These are phyloP conservation scores for Standfussiana lucernea DNA, from an alignment of 2,888 invertebrate species.

Conservation along the genomic window DNA sequence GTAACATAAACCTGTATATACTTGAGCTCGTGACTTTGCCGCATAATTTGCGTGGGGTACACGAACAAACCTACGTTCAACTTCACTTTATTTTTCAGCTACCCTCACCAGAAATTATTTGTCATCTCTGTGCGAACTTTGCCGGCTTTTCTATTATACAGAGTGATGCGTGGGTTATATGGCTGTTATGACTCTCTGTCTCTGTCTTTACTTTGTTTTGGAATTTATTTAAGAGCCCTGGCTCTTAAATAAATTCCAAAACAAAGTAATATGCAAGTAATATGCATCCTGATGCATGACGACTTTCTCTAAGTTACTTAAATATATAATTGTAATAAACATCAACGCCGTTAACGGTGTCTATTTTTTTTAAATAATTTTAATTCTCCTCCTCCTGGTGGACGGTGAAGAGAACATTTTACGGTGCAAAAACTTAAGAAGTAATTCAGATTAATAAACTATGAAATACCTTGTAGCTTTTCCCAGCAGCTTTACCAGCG, in stretches of 20 bases:
- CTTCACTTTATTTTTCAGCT: not conserved
- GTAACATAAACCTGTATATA: not conserved
- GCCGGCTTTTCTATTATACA: not conserved
- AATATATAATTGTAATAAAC: not conserved
- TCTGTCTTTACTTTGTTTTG: not conserved
- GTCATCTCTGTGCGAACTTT: not conserved
- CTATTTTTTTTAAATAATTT: too few species aligned
- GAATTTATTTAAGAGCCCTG: not conserved
- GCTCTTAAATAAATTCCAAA: too few species aligned
- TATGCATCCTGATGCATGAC: too few species aligned
- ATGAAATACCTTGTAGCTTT: too few species aligned
- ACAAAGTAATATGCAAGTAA: too few species aligned
- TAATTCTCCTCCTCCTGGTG: not conserved
- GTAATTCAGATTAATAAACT: not conserved
- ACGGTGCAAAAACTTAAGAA: not conserved
- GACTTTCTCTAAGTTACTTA: not conserved
- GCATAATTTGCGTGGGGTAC: slow-evolving; percentile 1
- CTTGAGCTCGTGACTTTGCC: not conserved
- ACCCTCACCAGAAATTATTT: not conserved
- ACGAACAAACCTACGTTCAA: not conserved
- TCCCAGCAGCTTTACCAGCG: too few species aligned
- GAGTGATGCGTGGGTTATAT: not conserved
- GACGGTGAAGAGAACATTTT: not conserved
- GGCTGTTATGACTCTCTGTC: too few species aligned
- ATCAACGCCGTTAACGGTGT: not conserved